A percentile compares a stretch with the other conserved stretches of the same genome.
Evolutionary conservation across 2,888 invertebrate genomes (phyloP).

Genomic region (Seira ritae): DNA sequence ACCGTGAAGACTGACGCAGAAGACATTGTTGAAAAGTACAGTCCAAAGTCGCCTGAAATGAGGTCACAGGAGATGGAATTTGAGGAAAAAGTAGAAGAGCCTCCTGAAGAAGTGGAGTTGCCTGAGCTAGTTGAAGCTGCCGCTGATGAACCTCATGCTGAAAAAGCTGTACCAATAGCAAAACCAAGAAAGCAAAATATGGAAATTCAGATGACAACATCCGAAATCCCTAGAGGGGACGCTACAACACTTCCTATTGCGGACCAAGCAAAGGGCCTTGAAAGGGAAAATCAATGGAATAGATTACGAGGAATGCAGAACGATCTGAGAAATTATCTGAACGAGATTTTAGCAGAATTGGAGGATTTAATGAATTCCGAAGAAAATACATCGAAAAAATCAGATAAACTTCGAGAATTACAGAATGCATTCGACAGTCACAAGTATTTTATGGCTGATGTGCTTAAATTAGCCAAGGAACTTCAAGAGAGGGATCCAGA

Average conservation of each 20-base stretch:
- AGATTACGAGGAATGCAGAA: background rate
- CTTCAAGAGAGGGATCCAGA: too few relatives aligned
- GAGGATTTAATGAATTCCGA: background rate
- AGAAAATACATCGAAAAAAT: too few relatives aligned
- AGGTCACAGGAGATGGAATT: background rate
- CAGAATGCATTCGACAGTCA: too few relatives aligned
- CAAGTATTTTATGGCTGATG: too few relatives aligned
- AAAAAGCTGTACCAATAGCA: background rate
- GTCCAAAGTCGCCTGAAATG: conserved; percentile 25
- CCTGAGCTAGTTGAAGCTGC: conserved; percentile 10
- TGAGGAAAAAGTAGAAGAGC: background rate
- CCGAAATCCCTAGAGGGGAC: too few relatives aligned
- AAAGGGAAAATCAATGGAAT: background rate
- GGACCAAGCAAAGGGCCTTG: too few relatives aligned
- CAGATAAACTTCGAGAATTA: too few relatives aligned
- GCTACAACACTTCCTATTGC: too few relatives aligned
- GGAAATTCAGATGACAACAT: too few relatives aligned
- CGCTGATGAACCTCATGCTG: background rate
- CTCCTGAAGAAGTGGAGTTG: background rate
- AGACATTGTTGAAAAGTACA: conserved; percentile 16
- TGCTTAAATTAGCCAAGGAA: too few relatives aligned
- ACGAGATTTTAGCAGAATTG: background rate
- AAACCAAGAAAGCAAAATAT: background rate
- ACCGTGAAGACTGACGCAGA: background rate
- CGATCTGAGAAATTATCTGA: background rate